Percentiles rank a stretch among this genome's conserved stretches.
Conservation (phyloP, 1,140 invertebrate species). For the Aethina tumida region DNA sequence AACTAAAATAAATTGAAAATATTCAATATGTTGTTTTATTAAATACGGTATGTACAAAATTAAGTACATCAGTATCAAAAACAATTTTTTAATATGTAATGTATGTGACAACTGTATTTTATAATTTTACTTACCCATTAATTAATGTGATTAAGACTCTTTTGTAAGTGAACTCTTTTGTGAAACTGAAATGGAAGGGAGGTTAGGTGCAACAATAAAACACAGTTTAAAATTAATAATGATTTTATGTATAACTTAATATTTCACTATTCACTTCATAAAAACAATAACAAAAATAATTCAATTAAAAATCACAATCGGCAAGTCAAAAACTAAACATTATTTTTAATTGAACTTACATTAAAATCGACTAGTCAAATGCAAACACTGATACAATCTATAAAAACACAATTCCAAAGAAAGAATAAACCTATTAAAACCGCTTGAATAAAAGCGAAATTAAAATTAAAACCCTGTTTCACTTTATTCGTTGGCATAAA, state of each 20-base stretch:
- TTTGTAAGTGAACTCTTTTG: slow-evolving; percentile 5
- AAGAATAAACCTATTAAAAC: slow-evolving; percentile 2
- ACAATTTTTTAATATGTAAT: too few species aligned
- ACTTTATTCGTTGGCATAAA: background rate
- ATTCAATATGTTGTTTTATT: too few species aligned
- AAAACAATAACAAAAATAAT: slow-evolving; percentile 23
- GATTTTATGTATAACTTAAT: slow-evolving; percentile 12
- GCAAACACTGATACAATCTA: slow-evolving; percentile 18
- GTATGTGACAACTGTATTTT: too few species aligned
- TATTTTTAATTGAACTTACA: slow-evolving; percentile 18
- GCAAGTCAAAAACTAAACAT: slow-evolving; percentile 2
- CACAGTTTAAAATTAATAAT: too few species aligned
- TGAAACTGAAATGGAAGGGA: slow-evolving; percentile 4
- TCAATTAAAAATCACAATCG: slow-evolving; percentile 15
- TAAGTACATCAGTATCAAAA: too few species aligned
- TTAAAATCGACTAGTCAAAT: slow-evolving; percentile 17
- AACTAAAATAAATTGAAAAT: too few species aligned
- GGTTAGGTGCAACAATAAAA: too few species aligned
- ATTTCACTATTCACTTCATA: slow-evolving; percentile 8
- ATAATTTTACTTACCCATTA: slow-evolving; percentile 2
- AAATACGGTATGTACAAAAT: too few species aligned
- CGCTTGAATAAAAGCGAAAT: background rate
- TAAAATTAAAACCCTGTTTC: background rate
- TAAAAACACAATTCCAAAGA: slow-evolving; percentile 7
- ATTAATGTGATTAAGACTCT: background rate